A percentile compares a stretch with the other conserved stretches of the same genome.
Evolutionary conservation across 2,113 vertebrate genomes (phyloP).

Genomic region (Megalops atlanticus): DNA sequence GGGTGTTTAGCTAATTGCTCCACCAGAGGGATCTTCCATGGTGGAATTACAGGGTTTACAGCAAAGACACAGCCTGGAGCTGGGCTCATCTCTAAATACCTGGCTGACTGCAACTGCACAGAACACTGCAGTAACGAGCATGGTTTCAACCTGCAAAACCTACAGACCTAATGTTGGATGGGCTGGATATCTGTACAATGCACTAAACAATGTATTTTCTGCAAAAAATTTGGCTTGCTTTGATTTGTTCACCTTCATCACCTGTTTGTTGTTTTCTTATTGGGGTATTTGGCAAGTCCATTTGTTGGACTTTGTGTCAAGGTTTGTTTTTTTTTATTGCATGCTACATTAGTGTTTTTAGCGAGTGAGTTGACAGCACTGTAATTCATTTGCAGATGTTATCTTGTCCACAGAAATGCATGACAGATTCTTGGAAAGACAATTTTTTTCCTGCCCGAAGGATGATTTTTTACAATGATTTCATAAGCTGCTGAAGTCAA

Average conservation of each 20-base stretch:
- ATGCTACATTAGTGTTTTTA: background rate
- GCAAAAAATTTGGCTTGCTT: background rate
- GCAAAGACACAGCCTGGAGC: background rate
- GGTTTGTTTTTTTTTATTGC: conserved; percentile 4
- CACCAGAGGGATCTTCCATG: background rate
- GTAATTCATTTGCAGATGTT: background rate
- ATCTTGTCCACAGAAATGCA: background rate
- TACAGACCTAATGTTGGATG: too few relatives aligned
- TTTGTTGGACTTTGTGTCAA: background rate
- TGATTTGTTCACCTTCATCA: background rate
- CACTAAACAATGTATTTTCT: background rate
- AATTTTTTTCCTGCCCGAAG: background rate
- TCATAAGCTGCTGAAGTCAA: conserved; percentile 11
- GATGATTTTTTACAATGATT: conserved; percentile 11
- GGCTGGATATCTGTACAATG: too few relatives aligned
- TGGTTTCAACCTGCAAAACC: too few relatives aligned
- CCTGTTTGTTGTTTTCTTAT: background rate
- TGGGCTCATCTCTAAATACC: background rate
- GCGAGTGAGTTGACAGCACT: background rate
- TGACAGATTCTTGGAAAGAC: conserved; percentile 7
- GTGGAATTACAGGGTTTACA: background rate
- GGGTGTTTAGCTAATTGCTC: background rate
- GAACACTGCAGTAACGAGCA: background rate
- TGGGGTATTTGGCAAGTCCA: background rate
- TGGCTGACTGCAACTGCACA: background rate